Percentiles rank a stretch among this genome's conserved stretches.
These are phyloP conservation scores for Lytechinus pictus DNA, from an alignment of 35 echinoderm and acorn worm genomes.

Conservation along the genomic window DNA sequence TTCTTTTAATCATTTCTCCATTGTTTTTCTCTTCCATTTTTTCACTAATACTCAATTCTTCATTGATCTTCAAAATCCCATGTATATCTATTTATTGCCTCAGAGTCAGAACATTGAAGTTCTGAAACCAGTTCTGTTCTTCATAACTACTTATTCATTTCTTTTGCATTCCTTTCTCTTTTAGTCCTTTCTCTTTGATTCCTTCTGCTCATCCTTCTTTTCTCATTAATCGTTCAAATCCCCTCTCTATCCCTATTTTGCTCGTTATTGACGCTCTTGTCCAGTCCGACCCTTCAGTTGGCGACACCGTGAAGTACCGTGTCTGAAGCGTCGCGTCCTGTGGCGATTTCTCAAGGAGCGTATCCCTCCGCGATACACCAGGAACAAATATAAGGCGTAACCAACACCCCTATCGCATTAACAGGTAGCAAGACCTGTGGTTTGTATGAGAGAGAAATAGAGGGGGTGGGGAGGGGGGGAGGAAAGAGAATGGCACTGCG, in stretches of 20 bases:
- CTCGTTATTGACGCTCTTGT: not conserved
- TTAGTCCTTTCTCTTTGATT: too few species aligned
- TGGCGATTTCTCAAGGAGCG: not conserved
- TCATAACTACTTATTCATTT: not conserved
- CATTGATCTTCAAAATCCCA: too few species aligned
- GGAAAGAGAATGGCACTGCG: too few species aligned
- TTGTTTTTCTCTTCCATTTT: too few species aligned
- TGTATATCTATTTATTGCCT: too few species aligned
- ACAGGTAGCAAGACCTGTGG: not conserved
- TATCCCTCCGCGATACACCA: not conserved
- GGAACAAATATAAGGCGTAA: not conserved
- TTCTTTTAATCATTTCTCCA: too few species aligned
- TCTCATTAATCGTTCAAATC: not conserved
- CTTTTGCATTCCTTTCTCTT: not conserved
- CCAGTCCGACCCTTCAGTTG: not conserved
- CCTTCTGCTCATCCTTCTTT: not conserved
- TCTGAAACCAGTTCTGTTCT: not conserved
- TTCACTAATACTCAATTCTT: too few species aligned
- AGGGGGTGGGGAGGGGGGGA: not conserved
- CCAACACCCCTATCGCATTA: not conserved
- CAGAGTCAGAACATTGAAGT: not conserved
- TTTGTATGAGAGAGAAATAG: not conserved
- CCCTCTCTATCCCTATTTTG: not conserved
- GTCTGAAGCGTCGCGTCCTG: not conserved
- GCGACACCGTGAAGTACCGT: not conserved